Evolutionary conservation across 2,888 invertebrate genomes (phyloP), one percentile per base, ranked within the genome.

Genomic region (Leptarthrus brevirostris): DNA sequence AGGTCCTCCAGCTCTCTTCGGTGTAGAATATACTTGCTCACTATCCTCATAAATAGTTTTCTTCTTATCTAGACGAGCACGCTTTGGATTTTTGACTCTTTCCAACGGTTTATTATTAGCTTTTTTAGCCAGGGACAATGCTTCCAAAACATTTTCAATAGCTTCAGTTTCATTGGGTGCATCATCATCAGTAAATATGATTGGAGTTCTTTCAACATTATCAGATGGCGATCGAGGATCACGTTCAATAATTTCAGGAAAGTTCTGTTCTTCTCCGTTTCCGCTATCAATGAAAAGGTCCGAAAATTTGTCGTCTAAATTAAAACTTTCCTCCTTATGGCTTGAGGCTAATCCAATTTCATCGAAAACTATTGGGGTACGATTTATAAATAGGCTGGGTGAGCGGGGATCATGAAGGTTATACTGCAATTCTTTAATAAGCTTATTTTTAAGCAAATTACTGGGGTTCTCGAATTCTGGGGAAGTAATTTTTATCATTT

Each of bases 381-480:
- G 73, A 56, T 73, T 52, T 2, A 77, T 74, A 22, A 73, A 73
- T 1, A 47, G 30, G 20, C 72, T 77, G 6, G 77, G 77, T 8
- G 77, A 77, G 2, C 77, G 74, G 4, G 77, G 77, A 73, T 77
- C 77, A 8, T 71, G 12, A n/a, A 76, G 20, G 47, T 75, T 73
- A 12, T 24, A 26, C 16, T 47, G 22, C 0, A 75, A 24, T 5
- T 56, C 44, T 8, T 64, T 53, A 1, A 74, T 2, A 4, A 76
- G 14, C 53, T 74, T 74, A 6, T 36, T 34, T 6, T 44, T 49
- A 3, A 74, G 14, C 2, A 70, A 8, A n/a, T 16, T 24, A 2
- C 18, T 53, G 18, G 56, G 64, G 10, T 71, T 71, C 14, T 70
- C 36, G 2, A 16, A 4, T 30, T 22, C 12, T 44, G 56, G 40